Evolutionary conservation across 2,113 vertebrate species (phyloP).

Genomic region (Beaufortia kweichowensis): DNA sequence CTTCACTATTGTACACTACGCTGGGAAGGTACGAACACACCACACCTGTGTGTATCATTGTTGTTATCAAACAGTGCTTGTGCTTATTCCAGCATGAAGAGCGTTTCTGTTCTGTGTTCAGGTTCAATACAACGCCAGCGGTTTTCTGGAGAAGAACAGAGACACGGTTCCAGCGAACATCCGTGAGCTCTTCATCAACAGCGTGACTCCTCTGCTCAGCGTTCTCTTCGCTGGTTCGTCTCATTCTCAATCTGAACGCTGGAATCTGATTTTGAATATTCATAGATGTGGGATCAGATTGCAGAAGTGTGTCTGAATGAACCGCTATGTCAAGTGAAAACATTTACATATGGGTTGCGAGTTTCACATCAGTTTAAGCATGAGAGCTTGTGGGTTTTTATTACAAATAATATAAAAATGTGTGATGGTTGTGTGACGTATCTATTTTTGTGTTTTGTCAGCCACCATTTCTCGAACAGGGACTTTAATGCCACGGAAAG

Average conservation of each 20-base stretch:
- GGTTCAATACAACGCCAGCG: slow-evolving; percentile 72
- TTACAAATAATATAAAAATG: too few relatives aligned
- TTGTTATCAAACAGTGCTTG: too few relatives aligned
- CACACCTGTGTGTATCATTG: neutral
- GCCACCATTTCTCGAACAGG: slow-evolving; percentile 76
- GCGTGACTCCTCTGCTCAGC: slow-evolving; percentile 73
- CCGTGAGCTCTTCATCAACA: slow-evolving; percentile 73
- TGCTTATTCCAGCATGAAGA: neutral
- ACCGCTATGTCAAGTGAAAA: neutral
- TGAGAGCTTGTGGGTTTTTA: neutral
- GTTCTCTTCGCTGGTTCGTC: slow-evolving; percentile 70
- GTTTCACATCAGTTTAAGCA: neutral
- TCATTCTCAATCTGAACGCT: neutral
- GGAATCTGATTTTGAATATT: neutral
- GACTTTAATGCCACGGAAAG: slow-evolving; percentile 73
- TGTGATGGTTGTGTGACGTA: neutral
- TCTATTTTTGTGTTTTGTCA: slow-evolving; percentile 52
- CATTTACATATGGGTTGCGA: neutral
- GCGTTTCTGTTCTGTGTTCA: slow-evolving; percentile 44
- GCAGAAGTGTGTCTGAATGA: neutral
- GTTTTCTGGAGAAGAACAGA: slow-evolving; percentile 79
- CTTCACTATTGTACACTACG: slow-evolving; percentile 76
- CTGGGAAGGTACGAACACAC: slow-evolving; percentile 72
- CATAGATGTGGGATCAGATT: neutral
- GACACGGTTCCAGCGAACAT: slow-evolving; percentile 74